These are phyloP conservation scores for Oegoconia quadripuncta DNA, from an alignment of 2,888 invertebrate species.

Conservation along the genomic window DNA sequence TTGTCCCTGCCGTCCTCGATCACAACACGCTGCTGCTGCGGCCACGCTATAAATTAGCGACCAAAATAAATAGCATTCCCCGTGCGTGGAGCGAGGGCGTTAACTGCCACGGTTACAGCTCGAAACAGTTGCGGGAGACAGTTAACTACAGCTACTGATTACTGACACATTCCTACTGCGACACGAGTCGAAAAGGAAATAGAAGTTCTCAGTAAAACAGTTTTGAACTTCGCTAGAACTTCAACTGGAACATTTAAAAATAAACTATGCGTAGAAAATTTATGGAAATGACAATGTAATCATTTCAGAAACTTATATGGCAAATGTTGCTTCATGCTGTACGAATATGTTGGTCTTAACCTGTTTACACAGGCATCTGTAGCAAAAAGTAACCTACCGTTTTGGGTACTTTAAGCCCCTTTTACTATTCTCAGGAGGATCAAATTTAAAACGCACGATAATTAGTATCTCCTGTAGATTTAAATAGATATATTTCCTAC, in stretches of 20 bases:
- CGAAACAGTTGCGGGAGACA: background rate
- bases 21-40: constrained; percentile 24
- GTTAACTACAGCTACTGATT: constrained; percentile 1
- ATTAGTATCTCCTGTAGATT: no score
- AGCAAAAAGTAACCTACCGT: no score
- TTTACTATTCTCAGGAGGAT: no score
- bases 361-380: no score
- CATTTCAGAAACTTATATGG: no score
- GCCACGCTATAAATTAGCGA: constrained; percentile 58
- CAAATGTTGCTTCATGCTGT: no score
- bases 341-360: no score
- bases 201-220: constrained; percentile 14
- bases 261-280: constrained; percentile 22
- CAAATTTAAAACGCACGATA: no score
- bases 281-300: no score
- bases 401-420: no score
- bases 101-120: constrained; percentile 26
- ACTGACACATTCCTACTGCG: constrained; percentile 4
- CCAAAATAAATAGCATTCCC: constrained; percentile 56
- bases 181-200: background rate
- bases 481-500: no score
- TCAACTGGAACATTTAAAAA: background rate
- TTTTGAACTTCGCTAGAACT: constrained; percentile 7
- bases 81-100: constrained; percentile 34
- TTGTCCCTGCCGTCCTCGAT: constrained; percentile 22